A percentile compares a stretch with the other conserved stretches of the same genome.
Evolutionary conservation across 2,797 vertebrate species (phyloP).

Genomic region (Steatocranus sp.): DNA sequence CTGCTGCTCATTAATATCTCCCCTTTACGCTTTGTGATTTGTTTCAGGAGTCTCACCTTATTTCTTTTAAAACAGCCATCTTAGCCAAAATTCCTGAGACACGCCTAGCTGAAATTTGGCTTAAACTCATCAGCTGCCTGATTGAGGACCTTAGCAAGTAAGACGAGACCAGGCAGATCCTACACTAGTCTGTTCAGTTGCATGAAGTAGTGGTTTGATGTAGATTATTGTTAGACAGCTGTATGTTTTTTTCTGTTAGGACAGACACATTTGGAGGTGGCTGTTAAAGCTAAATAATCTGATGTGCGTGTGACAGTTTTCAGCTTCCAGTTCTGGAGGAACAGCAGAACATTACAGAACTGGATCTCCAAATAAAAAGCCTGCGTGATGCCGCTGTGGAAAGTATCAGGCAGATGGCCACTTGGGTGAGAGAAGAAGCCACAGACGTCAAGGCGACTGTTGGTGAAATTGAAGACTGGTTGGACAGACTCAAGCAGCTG

Average conservation of each 20-base stretch:
- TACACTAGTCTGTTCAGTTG: background rate
- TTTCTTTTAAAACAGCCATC: conserved; percentile 83
- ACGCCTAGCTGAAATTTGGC: conserved; percentile 80
- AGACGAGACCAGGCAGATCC: background rate
- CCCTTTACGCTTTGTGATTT: background rate
- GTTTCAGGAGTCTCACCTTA: conserved; percentile 58
- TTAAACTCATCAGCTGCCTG: conserved; percentile 85
- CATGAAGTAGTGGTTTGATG: background rate
- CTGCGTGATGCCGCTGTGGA: conserved; percentile 76
- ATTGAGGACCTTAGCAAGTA: conserved; percentile 86
- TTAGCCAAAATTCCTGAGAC: conserved; percentile 80
- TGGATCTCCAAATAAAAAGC: conserved; percentile 89
- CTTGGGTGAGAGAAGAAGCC: conserved; percentile 76
- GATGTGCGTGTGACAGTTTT: conserved; percentile 36
- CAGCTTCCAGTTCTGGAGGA: conserved; percentile 82
- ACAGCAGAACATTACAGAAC: conserved; percentile 81
- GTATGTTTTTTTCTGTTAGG: background rate
- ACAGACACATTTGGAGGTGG: background rate
- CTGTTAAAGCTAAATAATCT: background rate
- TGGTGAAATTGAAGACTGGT: conserved; percentile 88
- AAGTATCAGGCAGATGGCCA: conserved; percentile 78
- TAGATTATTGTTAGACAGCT: background rate
- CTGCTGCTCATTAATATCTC: background rate
- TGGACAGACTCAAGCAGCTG: conserved; percentile 85
- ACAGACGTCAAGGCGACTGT: conserved; percentile 80